Base-by-base conservation (phyloP, 1,140 invertebrate genomes). In the Uloborus diversus region DNA sequence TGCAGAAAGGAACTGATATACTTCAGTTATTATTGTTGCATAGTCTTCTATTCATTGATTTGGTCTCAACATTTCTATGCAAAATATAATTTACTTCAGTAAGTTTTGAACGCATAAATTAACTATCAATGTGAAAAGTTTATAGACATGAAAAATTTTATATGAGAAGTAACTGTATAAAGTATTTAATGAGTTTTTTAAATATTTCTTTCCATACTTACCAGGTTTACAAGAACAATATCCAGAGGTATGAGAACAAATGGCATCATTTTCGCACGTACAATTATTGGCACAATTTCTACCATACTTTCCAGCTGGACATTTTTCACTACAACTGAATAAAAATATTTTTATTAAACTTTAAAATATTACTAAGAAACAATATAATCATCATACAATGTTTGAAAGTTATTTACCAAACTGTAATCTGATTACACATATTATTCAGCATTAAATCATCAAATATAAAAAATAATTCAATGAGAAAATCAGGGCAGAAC, bases 191-290 rank as follows among this genome's bases (percentile, higher is more conserved):
- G n/a, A n/a, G n/a, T n/a, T n/a, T n/a, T n/a, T n/a, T n/a, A n/a
- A n/a, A n/a, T n/a, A n/a, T n/a, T n/a, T n/a, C n/a, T n/a, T n/a
- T 17, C 20, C 5, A 11, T 37, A 37, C 13, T 49, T 68, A 81
- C 81, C 81, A 37, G 81, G 51, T 49, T 49, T 47, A 61, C 81
- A 82, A 25, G 33, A 13, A 70, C 81, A 89, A 56, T 89, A 88
- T 87, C 96, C 96, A 17, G 91, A 94, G 23, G 93, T 91, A 82
- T 95, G 93, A 87, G 97, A 93, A 87, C 96, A 98, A 79, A 93
- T 91, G 4, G 92, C 95, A 17, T 92, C 92, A 85, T 97, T 94
- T 84, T 93, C 92, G 86, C 97, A 99, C 25, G 89, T 88, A 85
- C 97, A 98, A 65, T 90, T 91, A 57, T 92, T 88, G 11, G 87